Percentiles rank a stretch among this genome's conserved stretches.
Evolutionary conservation across 2,888 invertebrate genomes (phyloP).

Genomic region (Tubulanus polymorphus): DNA sequence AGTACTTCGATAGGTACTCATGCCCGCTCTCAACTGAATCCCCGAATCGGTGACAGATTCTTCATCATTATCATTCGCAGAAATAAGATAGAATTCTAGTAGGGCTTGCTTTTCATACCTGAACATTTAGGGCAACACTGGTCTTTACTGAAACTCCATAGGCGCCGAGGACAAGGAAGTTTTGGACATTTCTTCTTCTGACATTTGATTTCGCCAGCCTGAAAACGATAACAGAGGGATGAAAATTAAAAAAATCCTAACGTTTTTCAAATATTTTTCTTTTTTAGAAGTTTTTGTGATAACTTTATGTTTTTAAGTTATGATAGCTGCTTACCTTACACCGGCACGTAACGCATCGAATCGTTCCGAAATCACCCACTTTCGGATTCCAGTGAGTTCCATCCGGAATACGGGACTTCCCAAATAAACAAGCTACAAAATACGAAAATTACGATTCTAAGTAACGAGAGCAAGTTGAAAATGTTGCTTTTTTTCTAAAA

Average conservation of each 20-base stretch:
- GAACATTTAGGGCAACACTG: neutral
- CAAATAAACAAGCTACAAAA: conserved; percentile 62
- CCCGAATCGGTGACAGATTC: no score
- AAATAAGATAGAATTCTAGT: no score
- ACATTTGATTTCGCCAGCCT: neutral
- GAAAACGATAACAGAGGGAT: neutral
- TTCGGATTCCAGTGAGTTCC: conserved; percentile 86
- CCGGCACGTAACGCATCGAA: conserved; percentile 83
- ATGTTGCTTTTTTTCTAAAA: no score
- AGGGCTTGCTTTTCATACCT: no score
- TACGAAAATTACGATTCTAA: neutral
- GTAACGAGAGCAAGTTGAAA: neutral
- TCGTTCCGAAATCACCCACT: conserved; percentile 79
- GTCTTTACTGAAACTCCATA: neutral
- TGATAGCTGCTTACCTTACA: conserved; percentile 69
- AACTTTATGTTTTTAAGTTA: neutral
- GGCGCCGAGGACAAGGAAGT: neutral
- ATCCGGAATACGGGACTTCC: conserved; percentile 66
- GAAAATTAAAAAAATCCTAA: no score
- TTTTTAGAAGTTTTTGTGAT: no score
- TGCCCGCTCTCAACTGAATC: no score
- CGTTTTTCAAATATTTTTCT: no score
- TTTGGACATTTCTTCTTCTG: neutral
- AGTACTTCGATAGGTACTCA: no score
- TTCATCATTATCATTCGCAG: no score